These are phyloP conservation scores for Nothocercus nigrocapillus DNA, from an alignment of 2,113 vertebrate species.

Conservation along the genomic window DNA sequence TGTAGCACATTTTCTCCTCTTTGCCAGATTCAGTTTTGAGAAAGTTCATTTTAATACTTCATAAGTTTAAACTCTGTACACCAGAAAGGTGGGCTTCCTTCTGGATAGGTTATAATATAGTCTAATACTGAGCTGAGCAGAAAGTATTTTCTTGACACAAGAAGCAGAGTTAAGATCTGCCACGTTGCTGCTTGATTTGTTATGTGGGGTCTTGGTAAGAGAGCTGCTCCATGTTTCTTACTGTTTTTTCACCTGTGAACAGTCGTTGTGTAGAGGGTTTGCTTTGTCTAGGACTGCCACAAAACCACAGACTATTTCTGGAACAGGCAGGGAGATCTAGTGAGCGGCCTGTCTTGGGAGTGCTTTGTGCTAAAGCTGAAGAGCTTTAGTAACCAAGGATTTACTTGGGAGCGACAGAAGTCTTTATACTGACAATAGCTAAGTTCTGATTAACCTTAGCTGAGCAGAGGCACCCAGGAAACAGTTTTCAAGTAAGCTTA, in stretches of 20 bases:
- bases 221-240: neutral
- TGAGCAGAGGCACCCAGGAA: neutral
- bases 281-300: slow-evolving; percentile 31
- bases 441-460: neutral
- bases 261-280: neutral
- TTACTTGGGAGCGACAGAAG: neutral
- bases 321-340: neutral
- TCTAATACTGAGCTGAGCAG: neutral
- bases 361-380: neutral
- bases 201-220: slow-evolving; percentile 12
- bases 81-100: neutral
- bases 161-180: neutral
- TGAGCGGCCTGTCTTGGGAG: neutral
- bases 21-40: neutral
- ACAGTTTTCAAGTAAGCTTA: neutral
- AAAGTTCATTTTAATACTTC: neutral
- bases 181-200: slow-evolving; percentile 23
- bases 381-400: neutral
- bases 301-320: slow-evolving; percentile 45
- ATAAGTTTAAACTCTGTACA: neutral
- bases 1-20: neutral
- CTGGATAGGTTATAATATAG: rapidly evolving
- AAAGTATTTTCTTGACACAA: neutral
- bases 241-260: neutral
- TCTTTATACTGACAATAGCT: neutral